A percentile compares a stretch with the other conserved stretches of the same genome.
Evolutionary conservation across 1,140 invertebrate genomes (phyloP).

Genomic region (Habropoda laboriosa): DNA sequence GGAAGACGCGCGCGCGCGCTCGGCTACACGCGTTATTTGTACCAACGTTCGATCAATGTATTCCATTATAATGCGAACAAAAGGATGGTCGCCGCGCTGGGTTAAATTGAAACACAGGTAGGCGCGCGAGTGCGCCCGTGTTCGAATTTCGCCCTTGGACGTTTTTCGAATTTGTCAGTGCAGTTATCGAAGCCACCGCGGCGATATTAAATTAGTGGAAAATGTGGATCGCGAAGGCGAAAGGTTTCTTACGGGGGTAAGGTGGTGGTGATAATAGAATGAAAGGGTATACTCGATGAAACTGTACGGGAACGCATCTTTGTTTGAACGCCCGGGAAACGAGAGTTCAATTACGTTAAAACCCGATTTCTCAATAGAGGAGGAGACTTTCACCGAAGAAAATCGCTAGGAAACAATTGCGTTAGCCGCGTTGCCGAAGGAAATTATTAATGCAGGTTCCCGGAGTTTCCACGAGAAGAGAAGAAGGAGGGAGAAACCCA

Average conservation of each 20-base stretch:
- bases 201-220: no score
- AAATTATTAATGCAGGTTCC: slow-evolving; percentile 2
- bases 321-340: not conserved
- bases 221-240: no score
- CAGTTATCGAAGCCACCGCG: not conserved
- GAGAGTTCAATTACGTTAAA: not conserved
- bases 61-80: slow-evolving; percentile 33
- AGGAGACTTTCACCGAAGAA: not conserved
- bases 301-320: not conserved
- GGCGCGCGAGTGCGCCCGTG: not conserved
- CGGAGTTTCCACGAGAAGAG: not conserved
- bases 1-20: no score
- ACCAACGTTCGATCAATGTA: slow-evolving; percentile 16
- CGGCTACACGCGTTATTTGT: not conserved
- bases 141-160: not conserved
- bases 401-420: not conserved
- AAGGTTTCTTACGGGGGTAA: no score
- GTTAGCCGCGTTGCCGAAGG: not conserved
- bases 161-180: not conserved
- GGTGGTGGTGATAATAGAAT: no score
- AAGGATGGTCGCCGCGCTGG: not conserved
- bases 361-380: not conserved
- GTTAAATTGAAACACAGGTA: not conserved
- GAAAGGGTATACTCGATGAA: no score
- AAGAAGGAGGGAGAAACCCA: slow-evolving; percentile 37